Percentiles rank a stretch among this genome's conserved stretches.
Conservation (phyloP, 2,797 vertebrate genomes). For the Eulemur coronatus region DNA sequence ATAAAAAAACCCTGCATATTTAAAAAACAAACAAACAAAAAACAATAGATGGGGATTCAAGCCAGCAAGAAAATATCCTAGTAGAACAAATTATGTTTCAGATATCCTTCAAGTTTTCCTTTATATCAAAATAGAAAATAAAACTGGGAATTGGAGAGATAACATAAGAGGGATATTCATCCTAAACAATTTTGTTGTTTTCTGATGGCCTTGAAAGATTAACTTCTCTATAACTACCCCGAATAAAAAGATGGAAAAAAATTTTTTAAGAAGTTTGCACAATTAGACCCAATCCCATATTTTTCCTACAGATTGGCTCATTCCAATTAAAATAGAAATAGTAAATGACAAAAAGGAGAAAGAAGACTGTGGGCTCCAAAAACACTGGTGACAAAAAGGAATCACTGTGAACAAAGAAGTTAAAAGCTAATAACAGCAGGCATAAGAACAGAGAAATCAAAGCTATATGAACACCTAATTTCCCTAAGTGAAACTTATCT, state of each 20-base stretch:
- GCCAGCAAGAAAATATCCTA: constrained; percentile 1
- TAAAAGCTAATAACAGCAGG: neutral
- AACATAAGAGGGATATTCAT: neutral
- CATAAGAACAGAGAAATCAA: neutral
- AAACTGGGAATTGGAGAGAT: neutral
- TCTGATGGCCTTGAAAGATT: neutral
- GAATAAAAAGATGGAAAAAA: neutral
- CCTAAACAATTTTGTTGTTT: neutral
- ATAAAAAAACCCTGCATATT: no score
- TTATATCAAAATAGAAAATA: constrained; percentile 22
- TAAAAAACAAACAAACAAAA: no score
- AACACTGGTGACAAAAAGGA: neutral
- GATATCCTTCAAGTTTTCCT: neutral
- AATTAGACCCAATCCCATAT: neutral
- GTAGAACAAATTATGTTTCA: constrained; percentile 14
- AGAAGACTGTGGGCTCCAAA: neutral
- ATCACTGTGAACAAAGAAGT: neutral
- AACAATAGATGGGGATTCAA: neutral
- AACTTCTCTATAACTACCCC: neutral
- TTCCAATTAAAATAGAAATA: constrained; percentile 6
- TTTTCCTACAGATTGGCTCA: neutral
- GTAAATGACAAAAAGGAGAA: neutral
- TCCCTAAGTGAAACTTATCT: neutral
- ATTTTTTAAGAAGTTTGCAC: neutral
- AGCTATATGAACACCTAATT: neutral